Conservation (phyloP, 1,140 invertebrate species). For the Lasioglossum albipes region DNA sequence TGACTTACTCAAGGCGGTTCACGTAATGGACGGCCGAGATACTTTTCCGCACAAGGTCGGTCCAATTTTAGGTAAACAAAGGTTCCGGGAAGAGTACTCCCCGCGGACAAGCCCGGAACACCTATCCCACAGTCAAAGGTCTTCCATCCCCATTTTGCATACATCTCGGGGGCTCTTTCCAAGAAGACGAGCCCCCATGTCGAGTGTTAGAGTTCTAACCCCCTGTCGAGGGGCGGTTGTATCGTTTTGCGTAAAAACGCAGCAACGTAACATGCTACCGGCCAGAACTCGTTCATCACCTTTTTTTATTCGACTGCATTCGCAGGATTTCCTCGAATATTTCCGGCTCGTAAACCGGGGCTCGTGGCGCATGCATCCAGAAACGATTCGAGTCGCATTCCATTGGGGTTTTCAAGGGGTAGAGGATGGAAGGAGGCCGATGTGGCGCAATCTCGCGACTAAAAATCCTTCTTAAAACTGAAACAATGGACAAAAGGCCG, state of each 20-base stretch:
- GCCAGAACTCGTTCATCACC: constrained; percentile 27
- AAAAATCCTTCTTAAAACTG: constrained; percentile 51
- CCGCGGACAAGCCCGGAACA: background rate
- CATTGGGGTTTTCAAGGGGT: background rate
- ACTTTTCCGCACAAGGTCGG: background rate
- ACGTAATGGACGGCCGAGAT: background rate
- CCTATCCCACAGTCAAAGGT: background rate
- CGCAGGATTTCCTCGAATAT: constrained; percentile 38
- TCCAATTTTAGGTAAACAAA: constrained; percentile 25
- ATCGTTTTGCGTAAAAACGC: constrained; percentile 23
- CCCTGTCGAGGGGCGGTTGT: no score
- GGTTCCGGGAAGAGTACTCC: no score
- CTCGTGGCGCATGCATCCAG: background rate
- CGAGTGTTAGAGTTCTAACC: background rate
- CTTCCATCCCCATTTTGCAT: constrained; percentile 18
- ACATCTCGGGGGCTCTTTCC: background rate
- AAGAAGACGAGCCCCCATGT: background rate
- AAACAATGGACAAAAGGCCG: constrained; percentile 53
- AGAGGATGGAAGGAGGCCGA: background rate
- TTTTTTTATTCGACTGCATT: constrained; percentile 10
- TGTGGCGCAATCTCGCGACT: background rate
- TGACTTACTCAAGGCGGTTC: background rate
- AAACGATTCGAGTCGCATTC: constrained; percentile 4
- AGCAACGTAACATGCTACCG: background rate
- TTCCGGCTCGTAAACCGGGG: constrained; percentile 38